Evolutionary conservation across 1,140 invertebrate species (phyloP).

Genomic region (Cylas formicarius): DNA sequence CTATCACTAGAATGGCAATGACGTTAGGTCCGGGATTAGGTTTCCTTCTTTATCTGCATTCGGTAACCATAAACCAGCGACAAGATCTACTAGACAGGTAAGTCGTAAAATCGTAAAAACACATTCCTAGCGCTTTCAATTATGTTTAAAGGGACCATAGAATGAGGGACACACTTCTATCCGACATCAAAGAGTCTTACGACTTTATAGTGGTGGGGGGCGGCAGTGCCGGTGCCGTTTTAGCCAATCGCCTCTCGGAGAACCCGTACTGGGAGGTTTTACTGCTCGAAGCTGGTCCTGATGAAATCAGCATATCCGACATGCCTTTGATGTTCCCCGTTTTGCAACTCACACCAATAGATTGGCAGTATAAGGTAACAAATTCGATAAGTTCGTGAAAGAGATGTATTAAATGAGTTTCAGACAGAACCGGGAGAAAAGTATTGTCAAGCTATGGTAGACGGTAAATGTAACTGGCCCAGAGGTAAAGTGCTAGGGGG

Average conservation of each 20-base stretch:
- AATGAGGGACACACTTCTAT: slow-evolving; percentile 44
- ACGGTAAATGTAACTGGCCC: slow-evolving; percentile 67
- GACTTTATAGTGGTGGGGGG: slow-evolving; percentile 76
- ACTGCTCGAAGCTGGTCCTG: slow-evolving; percentile 73
- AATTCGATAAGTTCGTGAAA: slow-evolving; percentile 13
- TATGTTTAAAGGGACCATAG: slow-evolving; percentile 22
- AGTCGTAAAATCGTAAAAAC: background rate
- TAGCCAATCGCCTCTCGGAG: slow-evolving; percentile 70
- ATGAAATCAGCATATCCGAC: slow-evolving; percentile 67
- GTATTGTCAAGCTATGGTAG: slow-evolving; percentile 58
- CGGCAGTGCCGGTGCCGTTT: slow-evolving; percentile 73
- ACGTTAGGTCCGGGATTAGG: slow-evolving; percentile 54
- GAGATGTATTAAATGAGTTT: slow-evolving; percentile 62
- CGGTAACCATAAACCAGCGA: slow-evolving; percentile 51
- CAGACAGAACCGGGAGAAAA: slow-evolving; percentile 77
- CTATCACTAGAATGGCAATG: slow-evolving; percentile 53
- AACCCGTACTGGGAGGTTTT: slow-evolving; percentile 62
- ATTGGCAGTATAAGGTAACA: slow-evolving; percentile 71
- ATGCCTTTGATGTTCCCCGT: slow-evolving; percentile 66
- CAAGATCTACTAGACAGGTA: slow-evolving; percentile 60
- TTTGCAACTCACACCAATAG: slow-evolving; percentile 62
- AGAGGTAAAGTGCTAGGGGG: slow-evolving; percentile 81
- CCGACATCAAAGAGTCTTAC: slow-evolving; percentile 50
- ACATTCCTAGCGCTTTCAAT: too few species aligned
- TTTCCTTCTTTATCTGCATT: slow-evolving; percentile 53